These are phyloP conservation scores for Spisula subtruncata DNA, from an alignment of 2,888 invertebrate genomes.

Conservation along the genomic window DNA sequence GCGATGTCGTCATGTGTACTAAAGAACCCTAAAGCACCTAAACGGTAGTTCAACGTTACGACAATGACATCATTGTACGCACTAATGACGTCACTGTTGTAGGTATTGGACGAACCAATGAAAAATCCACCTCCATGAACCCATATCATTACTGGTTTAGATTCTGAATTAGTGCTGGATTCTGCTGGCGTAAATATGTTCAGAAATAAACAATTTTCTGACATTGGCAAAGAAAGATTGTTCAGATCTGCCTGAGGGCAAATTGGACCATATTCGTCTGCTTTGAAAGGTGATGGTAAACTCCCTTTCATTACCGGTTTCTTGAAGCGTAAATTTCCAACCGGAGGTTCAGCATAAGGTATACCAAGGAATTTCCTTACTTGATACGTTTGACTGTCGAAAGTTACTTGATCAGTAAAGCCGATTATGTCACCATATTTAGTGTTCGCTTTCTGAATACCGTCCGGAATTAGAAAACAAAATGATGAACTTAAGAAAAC, in stretches of 20 bases:
- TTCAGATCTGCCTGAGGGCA: slow-evolving; percentile 48
- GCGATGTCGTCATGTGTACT: slow-evolving; percentile 24
- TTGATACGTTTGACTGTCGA: slow-evolving; percentile 24
- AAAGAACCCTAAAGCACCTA: slow-evolving; percentile 40
- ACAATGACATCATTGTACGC: slow-evolving; percentile 40
- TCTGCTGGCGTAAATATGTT: slow-evolving; percentile 40
- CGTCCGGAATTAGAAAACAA: slow-evolving; percentile 22
- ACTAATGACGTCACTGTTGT: not conserved
- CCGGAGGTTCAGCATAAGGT: slow-evolving; percentile 60
- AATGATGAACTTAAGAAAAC: not conserved
- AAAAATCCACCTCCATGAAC: slow-evolving; percentile 46
- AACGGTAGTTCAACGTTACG: slow-evolving; percentile 49
- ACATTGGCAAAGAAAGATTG: not conserved
- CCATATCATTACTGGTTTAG: slow-evolving; percentile 44
- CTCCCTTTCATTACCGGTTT: slow-evolving; percentile 55
- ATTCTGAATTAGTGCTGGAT: not conserved
- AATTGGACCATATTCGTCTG: slow-evolving; percentile 43
- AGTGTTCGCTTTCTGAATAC: slow-evolving; percentile 26
- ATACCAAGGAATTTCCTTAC: slow-evolving; percentile 51
- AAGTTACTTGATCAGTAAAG: not conserved
- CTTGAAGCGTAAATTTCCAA: slow-evolving; percentile 53
- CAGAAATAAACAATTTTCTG: slow-evolving; percentile 54
- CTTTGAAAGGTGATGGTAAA: slow-evolving; percentile 47
- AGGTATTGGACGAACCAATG: slow-evolving; percentile 19
- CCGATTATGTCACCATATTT: slow-evolving; percentile 41